Evolutionary conservation across 2,797 vertebrate species (phyloP).

Genomic region (Aplochiton taeniatus): DNA sequence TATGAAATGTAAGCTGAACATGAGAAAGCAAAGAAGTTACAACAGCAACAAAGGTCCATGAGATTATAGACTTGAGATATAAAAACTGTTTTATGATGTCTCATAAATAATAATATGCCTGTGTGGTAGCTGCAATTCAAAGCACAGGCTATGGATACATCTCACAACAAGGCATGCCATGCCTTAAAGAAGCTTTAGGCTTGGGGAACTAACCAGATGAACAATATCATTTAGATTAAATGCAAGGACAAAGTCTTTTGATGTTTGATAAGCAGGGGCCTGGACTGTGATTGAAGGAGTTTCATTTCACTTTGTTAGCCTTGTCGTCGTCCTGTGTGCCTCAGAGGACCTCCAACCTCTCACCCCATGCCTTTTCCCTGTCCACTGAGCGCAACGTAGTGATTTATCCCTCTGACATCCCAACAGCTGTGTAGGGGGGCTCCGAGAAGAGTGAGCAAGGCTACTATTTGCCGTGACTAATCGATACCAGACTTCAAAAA

Average conservation of each 20-base stretch:
- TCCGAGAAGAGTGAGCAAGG: conserved; percentile 62
- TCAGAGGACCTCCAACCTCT: conserved; percentile 56
- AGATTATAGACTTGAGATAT: too few relatives aligned
- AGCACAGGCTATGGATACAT: too few relatives aligned
- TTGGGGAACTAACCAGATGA: too few relatives aligned
- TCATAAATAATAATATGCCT: too few relatives aligned
- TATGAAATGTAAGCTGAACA: too few relatives aligned
- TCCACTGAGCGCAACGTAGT: conserved; percentile 61
- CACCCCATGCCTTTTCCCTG: conserved; percentile 60
- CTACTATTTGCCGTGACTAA: conserved; percentile 83
- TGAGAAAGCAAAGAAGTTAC: too few relatives aligned
- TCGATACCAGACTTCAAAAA: conserved; percentile 82
- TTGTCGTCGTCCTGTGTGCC: conserved; percentile 37
- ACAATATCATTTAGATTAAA: too few relatives aligned
- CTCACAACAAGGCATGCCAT: too few relatives aligned
- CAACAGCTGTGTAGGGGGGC: conserved; percentile 80
- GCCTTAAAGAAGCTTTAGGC: too few relatives aligned
- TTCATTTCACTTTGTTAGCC: conserved; percentile 34
- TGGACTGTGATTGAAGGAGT: conserved; percentile 36
- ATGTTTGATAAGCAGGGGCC: conserved; percentile 31
- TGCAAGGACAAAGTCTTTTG: background rate
- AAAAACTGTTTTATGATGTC: too few relatives aligned
- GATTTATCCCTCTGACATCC: conserved; percentile 82
- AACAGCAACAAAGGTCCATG: too few relatives aligned
- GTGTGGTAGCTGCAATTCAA: too few relatives aligned